Base-by-base conservation (phyloP, 2,797 vertebrate genomes). In the Acropternis orthonyx region DNA sequence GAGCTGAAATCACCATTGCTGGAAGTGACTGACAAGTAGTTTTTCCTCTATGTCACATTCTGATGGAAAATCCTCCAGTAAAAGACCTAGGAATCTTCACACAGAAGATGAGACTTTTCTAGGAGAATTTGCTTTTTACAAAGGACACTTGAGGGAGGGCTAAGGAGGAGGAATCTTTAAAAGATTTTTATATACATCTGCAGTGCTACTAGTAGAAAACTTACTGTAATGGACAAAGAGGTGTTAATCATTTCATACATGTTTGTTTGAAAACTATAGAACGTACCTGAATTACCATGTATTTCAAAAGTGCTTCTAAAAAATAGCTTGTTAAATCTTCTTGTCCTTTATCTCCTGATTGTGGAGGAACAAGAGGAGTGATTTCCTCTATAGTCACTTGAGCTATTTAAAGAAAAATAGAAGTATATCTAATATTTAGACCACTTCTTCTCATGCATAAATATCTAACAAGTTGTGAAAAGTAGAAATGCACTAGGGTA, bases 231-330 rank as follows among this genome's bases (percentile, higher is more conserved):
- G n/a, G 22, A 89, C 5, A 74, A 74, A 82, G 7, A 68, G 27
- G 13, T 39, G 6, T 39, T 58, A 72, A 12, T 37, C 23, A 6
- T 34, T 87, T 56, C 26, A 14, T 18, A 79, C 7, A 85, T 23
- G 20, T 77, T 77, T 37, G 19, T 44, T 65, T 88, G 48, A 69
- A 97, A 91, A 82, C 68, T 46, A 62, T 4, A 92, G 90, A 95
- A 97, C 97, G 94, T 99, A 99, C 99, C 99, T 99, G 99, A 98
- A 99, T 99, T 98, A 99, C 99, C 98, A 99, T 99, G 95, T 99
- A 99, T 98, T 99, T 99, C 96, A 99, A 98, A 96, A 99, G 98
- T 81, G 99, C 99, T 98, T 99, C 99, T 88, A 99, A 98, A 97
- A 99, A 99, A 96, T 99, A 99, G 91, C 99, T 99, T 69, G 99